phyloP scores from a whole-genome alignment of 2,113 vertebrate genomes.

The Etia nguti region DNA sequence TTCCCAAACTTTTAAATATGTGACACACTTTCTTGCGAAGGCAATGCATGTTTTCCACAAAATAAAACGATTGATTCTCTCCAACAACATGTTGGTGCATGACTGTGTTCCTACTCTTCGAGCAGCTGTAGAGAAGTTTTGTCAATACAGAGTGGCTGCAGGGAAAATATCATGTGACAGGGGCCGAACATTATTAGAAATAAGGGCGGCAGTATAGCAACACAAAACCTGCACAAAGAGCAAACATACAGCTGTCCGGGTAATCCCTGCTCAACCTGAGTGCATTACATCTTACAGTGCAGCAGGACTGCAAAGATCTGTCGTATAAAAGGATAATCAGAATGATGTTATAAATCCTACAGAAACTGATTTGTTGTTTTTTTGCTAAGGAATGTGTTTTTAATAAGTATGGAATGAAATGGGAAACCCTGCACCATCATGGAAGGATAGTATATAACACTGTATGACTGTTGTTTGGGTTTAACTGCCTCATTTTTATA shows the following conservation, averaged over 20 bases:
- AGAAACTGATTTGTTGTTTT: background rate
- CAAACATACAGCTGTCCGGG: background rate
- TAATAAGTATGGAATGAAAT: background rate
- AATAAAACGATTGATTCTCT: background rate
- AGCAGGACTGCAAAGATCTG: background rate
- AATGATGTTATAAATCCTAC: background rate
- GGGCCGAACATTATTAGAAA: constrained; percentile 8
- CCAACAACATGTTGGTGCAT: constrained; percentile 31
- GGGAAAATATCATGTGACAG: constrained; percentile 61
- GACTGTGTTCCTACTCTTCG: background rate
- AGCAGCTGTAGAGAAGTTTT: constrained; percentile 30
- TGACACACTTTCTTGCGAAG: background rate
- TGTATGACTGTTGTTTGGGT: background rate
- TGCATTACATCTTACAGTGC: background rate
- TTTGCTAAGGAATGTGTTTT: background rate
- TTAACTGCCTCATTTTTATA: background rate
- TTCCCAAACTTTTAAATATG: background rate
- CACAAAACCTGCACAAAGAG: constrained; percentile 23
- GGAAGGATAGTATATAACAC: background rate
- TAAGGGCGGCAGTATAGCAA: constrained; percentile 16
- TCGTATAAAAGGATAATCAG: background rate
- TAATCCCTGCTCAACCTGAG: background rate
- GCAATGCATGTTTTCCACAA: background rate
- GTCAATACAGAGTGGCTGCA: constrained; percentile 51
- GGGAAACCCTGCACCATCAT: background rate